Evolutionary conservation across 2,888 invertebrate species (phyloP), one percentile per base, ranked within the genome.

Genomic region (Drosophila aldrichi): DNA sequence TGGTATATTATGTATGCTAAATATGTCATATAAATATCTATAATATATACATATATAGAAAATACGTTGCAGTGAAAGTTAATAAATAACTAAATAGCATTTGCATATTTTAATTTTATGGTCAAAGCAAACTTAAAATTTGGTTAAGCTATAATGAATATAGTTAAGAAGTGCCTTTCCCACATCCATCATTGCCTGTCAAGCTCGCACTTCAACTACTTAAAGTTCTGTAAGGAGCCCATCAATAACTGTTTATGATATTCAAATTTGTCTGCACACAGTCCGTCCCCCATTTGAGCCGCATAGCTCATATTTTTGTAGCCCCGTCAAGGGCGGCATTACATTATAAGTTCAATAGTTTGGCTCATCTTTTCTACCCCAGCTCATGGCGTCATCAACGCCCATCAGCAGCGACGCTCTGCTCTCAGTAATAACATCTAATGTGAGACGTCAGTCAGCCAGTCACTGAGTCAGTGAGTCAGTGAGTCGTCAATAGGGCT

Each of bases 301-400:
- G 9, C 52, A 64, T 38, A 51, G 55, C 55, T 65, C 41, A 41
- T 52, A 54, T 52, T 70, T 59, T 48, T 22, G 43, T 29, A 34
- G 40, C 51, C 60, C 65, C 20, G 68, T 59, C 62, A 64, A 59
- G 67, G 74, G 74, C 41, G 52, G 56, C 32, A 10, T 32, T 32
- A 32, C 77, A 44, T 22, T 22, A 76, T 81, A 72, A 73, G 86
- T 76, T 83, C 76, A 83, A 86, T 86, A 84, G 84, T 80, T 84
- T 85, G 67, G 74, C 25, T 54, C 40, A 40, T 40, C 16, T 75
- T 51, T 22, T 78, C 77, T 63, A 2, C 18, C 32, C 65, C 73
- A 78, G 40, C 60, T 56, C 63, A 49, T 81, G 85, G 59, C 77
- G 69, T 80, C 82, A 77, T 80, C 72, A 65, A 54, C 78, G 57